Base-by-base conservation (phyloP, 2,113 vertebrate genomes). In the Limanda limanda region DNA sequence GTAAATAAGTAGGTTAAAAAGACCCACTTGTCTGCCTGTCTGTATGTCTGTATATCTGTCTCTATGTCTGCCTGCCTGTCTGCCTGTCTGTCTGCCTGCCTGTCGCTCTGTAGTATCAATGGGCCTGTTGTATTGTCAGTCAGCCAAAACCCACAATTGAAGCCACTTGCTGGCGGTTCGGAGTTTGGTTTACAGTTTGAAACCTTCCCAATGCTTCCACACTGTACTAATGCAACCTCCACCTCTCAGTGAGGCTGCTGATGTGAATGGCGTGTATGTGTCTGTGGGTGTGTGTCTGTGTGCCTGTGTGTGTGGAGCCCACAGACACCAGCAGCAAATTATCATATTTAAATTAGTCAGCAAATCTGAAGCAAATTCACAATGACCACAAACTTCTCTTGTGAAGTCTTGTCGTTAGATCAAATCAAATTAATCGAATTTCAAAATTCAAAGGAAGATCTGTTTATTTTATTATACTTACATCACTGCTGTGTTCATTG, bases 101-200 rank as follows among this genome's bases (percentile, higher is more conserved):
- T 24, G 54, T 54, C 40, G 35, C 35, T 40, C 55, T n/a, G 73
- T 11, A 17, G 55, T 18, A 51, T 70, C 57, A 31, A 56, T 61
- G 10, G 66, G n/a, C 64, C 71, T 20, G 61, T 61, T 18, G 20
- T 51, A 27, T 58, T 89, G 84, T 89, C 84, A 89, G 54, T 85
- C 75, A 69, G 81, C 81, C 90, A 42, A 21, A 84, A 88, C 21
- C 79, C 88, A 76, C 88, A 91, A 85, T 68, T 79, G 75, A 83
- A 91, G 89, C 86, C 85, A 86, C 86, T 88, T 79, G 83, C 81
- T 74, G 78, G 83, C n/a, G 81, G 84, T 91, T 83, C 84, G 40
- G 78, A 82, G 86, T 85, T 68, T 54, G n/a, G 71, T 71, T 78
- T 73, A 65, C 78, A 65, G 57, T 75, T 37, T 42, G 31, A 71